Base-by-base conservation (phyloP, 2,888 invertebrate species). In the Allygus modestus region DNA sequence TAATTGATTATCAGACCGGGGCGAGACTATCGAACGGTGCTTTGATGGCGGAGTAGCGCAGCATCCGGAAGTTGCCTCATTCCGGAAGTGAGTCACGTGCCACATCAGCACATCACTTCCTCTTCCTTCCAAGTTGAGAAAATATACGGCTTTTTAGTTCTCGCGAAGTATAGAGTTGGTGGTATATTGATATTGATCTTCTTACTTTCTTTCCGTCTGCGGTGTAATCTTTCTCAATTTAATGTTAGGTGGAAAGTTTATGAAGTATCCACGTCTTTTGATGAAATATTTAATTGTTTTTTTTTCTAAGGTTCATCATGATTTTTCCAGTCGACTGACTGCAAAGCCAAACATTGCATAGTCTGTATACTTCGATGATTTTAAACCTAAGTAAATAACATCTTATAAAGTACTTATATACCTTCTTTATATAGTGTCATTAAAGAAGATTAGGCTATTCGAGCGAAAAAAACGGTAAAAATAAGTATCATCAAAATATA, bases 91-190 rank as follows among this genome's bases (percentile, higher is more conserved):
- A 58, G 79, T 58, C 79, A 79, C 54, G 79, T 58, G 51, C 54
- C 33, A 33, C 79, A 79, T 79, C 79, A 79, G 79, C 79, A 58
- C 58, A 79, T 58, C 58, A 79, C 79, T 79, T 79, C 79, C 58
- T 20, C 58, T 54, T 79, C 79, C 79, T 77, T 43, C 75, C 65
- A 65, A 41, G 41, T 41, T 73, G 37, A 73, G 73, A 73, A 73
- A 73, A 73, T 73, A 23, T 73, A 73, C 73, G 73, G 23, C 73
- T 73, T 73, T 71, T 71, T 33, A 4, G 4, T 33, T 33, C 41
- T 41, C 7, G 41, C 17, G 33, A 69, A 69, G 69, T 28, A 41
- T 71, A 41, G n/a, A 41, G 41, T 37, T 12, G 37, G 33, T n/a
- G 23, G 37, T 41, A 71, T 71, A 71, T 71, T 71, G 71, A 71